Base-by-base conservation (phyloP, 1,140 invertebrate genomes). In the Drosophila oshimai region DNA sequence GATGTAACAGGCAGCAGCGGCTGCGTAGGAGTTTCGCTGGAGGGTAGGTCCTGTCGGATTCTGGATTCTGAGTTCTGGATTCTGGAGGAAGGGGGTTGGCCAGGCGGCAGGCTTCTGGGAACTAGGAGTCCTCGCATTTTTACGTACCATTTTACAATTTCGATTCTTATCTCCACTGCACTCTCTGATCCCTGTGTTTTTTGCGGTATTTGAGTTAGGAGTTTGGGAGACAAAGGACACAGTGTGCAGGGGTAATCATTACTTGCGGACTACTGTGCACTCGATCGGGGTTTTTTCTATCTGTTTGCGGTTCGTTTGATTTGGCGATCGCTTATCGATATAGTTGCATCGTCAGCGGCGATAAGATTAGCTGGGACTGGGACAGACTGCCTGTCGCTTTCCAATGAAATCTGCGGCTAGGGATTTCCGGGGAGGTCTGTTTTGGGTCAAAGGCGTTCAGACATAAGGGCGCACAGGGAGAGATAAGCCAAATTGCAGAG, bases 101-200 rank as follows among this genome's bases (percentile, higher is more conserved):
- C 47, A n/a, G n/a, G n/a, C n/a, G n/a, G n/a, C 53, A 39, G 18
- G 36, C n/a, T 73, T 73, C 69, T 73, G 33, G 37, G 57, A 73
- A 73, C 45, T 37, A 64, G 20, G 58, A 39, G 26, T 47, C 42
- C 39, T 71, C 33, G 42, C 80, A 86, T 87, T 86, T 84, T 86
- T 83, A 54, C 79, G 79, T 78, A 78, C 70, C 79, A 83, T 83
- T 83, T 84, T 86, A 86, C 71, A 65, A 87, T 86, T 86, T 87
- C 67, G 80, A 86, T 86, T 69, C 65, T 60, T 86, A 86, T 86
- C 79, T 54, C 46, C n/a, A 20, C 61, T 60, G 41, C 26, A 36
- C 17, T 5, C 13, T 44, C 28, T 44, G 34, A 36, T 39, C 26
- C 29, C 24, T 36, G 17, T 28, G 29, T 22, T 24, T 42, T 64